Base-by-base conservation (phyloP, 2,113 vertebrate genomes). In the Coptodon rendalli region DNA sequence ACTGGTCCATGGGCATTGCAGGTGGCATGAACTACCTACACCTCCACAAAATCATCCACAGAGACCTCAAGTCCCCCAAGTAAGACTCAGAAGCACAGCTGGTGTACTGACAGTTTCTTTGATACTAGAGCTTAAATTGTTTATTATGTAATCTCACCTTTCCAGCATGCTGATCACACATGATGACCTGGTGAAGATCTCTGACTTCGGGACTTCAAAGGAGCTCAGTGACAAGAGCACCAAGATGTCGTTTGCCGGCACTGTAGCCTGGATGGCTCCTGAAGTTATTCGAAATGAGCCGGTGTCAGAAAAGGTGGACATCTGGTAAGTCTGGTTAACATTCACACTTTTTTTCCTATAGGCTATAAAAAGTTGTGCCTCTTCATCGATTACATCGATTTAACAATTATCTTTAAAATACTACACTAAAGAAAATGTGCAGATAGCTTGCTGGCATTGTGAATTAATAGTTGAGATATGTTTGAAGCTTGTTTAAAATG, bases 1-100 rank as follows among this genome's bases (percentile, higher is more conserved):
- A 99, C 93, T 99, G 98, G 99, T 97, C 98, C 94, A 99, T 99
- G 98, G 98, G 99, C 94, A 99, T 99, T 6, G 98, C 98, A 0
- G 98, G 98, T 1, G 99, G 99, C 95, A 99, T 99, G 99, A 99
- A 99, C 96, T 99, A 99, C 96, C 96, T 99, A 82, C 99, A 99
- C 93, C 97, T 99, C 71, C 99, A 99, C 96, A 99, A 99, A 97
- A 99, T 99, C 95, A 99, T 99, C 95, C 99, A 99, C 94, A 94
- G 99, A 76, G 99, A 99, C 95, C 98, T 99, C 95, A 99, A 99
- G 83, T 99, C 99, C 3, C 99, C 99, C 84, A 99, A 99, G 99
- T 99, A 89, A 92, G 48, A 31, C 54, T 79, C 29, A 19, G 36
- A 19, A 22, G 24, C 66, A 13, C 52, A 29, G 17, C 34, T 13